Base-by-base conservation (phyloP, 2,888 invertebrate species). In the Chrysopilus asiliformis region DNA sequence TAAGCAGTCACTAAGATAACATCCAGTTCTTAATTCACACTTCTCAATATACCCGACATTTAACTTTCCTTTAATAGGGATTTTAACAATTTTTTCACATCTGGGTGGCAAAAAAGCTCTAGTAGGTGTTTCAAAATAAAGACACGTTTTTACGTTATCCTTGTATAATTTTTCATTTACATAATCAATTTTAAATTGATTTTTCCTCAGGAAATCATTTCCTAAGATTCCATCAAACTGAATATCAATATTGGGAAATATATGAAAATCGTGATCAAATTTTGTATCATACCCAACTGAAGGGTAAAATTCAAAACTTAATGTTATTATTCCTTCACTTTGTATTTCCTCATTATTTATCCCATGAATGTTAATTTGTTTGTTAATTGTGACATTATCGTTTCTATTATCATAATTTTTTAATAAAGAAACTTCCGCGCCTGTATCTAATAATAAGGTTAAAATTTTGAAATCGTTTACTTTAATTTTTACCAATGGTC, bases 181-280 rank as follows among this genome's bases (percentile, higher is more conserved):
- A 18, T 34, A 34, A 28, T 34, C 34, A 4, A 34, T 27, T 5
- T 18, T 14, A 27, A 19, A 34, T 19, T 18, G 4, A 20, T 35
- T 28, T 19, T 28, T 16, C 15, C 14, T 27, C 13, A 35, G 20
- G 29, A 35, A 28, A 17, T 19, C 24, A 4, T 27, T 27, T n/a
- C 30, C 30, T 7, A 30, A 16, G 17, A 25, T 25, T 12, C 25
- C 25, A 25, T 25, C 25, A 25, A 5, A 25, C 25, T 25, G 25
- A 24, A 32, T 20, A 24, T 32, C 25, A 32, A 36, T 31, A 36
- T 36, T 14, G 13, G 36, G 32, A 18, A 36, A 36, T 10, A 36
- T n/a, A 22, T 32, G 25, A 25, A 36, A 36, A 4, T 25, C 26
- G 18, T 32, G 24, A 25, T 13, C 13, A 25, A 36, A 31, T 18